phyloP scores from a whole-genome alignment of 2,113 vertebrate species.

The Tupaia chinensis region DNA sequence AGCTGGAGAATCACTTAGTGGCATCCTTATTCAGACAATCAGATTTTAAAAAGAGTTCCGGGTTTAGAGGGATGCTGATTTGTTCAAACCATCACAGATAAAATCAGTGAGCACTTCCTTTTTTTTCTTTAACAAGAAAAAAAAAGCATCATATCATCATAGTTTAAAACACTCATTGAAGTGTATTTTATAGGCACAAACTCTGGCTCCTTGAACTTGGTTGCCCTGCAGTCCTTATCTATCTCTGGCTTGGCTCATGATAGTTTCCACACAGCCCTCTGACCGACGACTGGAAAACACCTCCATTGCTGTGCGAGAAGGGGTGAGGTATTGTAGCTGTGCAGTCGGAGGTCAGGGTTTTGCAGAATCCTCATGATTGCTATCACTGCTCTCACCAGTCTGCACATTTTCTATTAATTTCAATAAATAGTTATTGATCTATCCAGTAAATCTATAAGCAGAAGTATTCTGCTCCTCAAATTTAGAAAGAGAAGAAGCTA shows the following conservation, averaged over 20 bases:
- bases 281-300: neutral
- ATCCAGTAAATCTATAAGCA: neutral
- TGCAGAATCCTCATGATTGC: neutral
- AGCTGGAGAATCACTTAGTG: slow-evolving; percentile 27
- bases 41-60: neutral
- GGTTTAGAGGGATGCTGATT: slow-evolving; percentile 53
- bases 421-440: slow-evolving; percentile 1
- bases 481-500: neutral
- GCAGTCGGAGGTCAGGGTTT: neutral
- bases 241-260: neutral
- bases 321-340: neutral
- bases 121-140: neutral
- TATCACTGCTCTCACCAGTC: neutral
- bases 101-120: slow-evolving; percentile 52
- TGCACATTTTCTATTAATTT: neutral
- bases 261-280: neutral
- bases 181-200: slow-evolving; percentile 21
- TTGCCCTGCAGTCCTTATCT: neutral
- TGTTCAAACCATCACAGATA: slow-evolving; percentile 53
- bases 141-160: neutral
- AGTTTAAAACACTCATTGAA: slow-evolving; percentile 42
- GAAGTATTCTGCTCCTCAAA: neutral
- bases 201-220: neutral
- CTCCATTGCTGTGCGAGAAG: neutral
- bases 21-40: slow-evolving; percentile 49